Base-by-base conservation (phyloP, 2,113 vertebrate species). In the Peromyscus polionotus region DNA sequence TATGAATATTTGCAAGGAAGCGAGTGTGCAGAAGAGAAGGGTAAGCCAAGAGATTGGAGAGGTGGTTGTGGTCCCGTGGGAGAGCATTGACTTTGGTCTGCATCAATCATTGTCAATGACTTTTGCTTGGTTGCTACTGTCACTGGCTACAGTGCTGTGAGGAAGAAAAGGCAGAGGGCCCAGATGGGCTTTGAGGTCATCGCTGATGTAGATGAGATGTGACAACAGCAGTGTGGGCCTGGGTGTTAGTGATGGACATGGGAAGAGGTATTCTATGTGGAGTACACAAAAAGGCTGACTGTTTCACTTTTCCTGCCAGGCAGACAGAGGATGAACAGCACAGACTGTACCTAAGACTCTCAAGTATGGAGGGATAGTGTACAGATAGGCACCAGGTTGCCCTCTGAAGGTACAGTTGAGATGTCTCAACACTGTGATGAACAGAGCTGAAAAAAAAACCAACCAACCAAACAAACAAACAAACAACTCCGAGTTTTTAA, bases 181-280 rank as follows among this genome's bases (percentile, higher is more conserved):
- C 1, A 42, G 76, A 1, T 4, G 1, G 19, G 31, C 5, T 31
- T 39, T 6, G 26, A 57, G 31, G 57, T 67, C 72, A 6, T 17
- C 12, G 24, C 31, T 33, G 17, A 81, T 61, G 3, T 51, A 39
- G 48, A 33, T 1, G 6, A 7, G 24, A 36, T 9, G 42, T 9
- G 57, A 24, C 5, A 48, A 6, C 1, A 1, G 76, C 5, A 54
- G 3, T 4, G 1, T 5, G 5, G 7, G 8, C 28, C n/a, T 7
- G 3, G 17, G 31, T 3, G 9, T 31, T 8, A 33, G 54, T 0
- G 0, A 4, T 11, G 4, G n/a, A 28, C 10, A 1, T 10, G 31
- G 28, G 31, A 0, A 1, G 42, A 31, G 59, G 36, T 36, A 2
- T 42, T 39, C 3, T 1, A 0, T 0, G 42, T 14, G 24, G 59